phyloP scores from a whole-genome alignment of 2,797 vertebrate species.

The Arctocebus calabarensis region DNA sequence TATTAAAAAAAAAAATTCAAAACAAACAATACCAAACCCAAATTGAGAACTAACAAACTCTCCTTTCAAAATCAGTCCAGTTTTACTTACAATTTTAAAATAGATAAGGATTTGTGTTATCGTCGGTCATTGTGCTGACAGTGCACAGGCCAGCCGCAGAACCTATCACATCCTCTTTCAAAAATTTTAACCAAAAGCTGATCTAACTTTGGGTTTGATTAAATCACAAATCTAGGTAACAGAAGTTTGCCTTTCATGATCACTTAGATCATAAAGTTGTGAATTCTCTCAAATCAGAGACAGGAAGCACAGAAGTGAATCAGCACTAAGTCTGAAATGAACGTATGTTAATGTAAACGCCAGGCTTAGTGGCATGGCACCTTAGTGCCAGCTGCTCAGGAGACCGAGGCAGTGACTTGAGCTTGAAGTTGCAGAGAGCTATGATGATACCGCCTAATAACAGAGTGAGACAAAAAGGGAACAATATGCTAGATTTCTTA shows the following conservation, averaged over 20 bases:
- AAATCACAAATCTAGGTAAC: constrained; percentile 45
- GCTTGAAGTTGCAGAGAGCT: background rate
- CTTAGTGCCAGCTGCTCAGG: background rate
- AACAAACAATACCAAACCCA: constrained; percentile 41
- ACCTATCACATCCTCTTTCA: constrained; percentile 55
- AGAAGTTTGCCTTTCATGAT: constrained; percentile 41
- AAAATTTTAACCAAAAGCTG: constrained; percentile 1
- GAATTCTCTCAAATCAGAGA: background rate
- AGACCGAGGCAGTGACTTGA: background rate
- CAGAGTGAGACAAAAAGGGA: background rate
- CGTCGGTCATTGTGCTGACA: background rate
- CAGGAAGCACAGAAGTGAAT: constrained; percentile 36
- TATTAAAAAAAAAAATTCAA: constrained; percentile 18
- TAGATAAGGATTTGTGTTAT: constrained; percentile 5
- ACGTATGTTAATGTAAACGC: constrained; percentile 23
- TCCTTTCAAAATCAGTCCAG: background rate
- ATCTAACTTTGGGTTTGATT: constrained; percentile 37
- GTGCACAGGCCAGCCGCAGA: constrained; percentile 41
- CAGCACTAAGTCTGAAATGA: constrained; percentile 21
- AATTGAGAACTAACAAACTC: background rate
- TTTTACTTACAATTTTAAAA: constrained; percentile 38
- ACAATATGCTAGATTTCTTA: background rate
- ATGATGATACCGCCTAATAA: background rate
- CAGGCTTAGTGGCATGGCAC: background rate
- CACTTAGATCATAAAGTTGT: background rate